Percentiles rank a stretch among this genome's conserved stretches.
These are phyloP conservation scores for Machimus rusticus DNA, from an alignment of 2,888 invertebrate genomes.

Conservation along the genomic window DNA sequence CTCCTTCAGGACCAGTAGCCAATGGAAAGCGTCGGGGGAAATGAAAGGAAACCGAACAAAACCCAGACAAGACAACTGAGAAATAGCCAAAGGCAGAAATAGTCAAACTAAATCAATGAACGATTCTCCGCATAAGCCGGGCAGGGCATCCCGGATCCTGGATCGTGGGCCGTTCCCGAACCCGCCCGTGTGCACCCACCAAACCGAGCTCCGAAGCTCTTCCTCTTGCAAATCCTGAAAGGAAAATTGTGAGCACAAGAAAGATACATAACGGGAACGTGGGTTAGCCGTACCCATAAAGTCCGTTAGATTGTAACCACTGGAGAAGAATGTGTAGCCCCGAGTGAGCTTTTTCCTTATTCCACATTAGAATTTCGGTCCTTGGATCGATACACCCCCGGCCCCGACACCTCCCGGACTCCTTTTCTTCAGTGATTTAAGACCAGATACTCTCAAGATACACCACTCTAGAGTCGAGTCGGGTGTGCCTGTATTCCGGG, in stretches of 20 bases:
- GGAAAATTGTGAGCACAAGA: slow-evolving; percentile 27
- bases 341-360: slow-evolving; percentile 40
- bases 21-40: slow-evolving; percentile 17
- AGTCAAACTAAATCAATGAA: slow-evolving; percentile 41
- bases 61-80: slow-evolving; percentile 35
- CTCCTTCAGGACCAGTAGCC: slow-evolving; percentile 2
- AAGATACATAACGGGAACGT: slow-evolving; percentile 31
- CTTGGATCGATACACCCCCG: slow-evolving; percentile 29
- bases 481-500: slow-evolving; percentile 14
- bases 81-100: slow-evolving; percentile 37
- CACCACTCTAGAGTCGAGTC: neutral
- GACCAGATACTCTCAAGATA: slow-evolving; percentile 34
- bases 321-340: slow-evolving; percentile 37
- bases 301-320: slow-evolving; percentile 39
- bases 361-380: slow-evolving; percentile 39
- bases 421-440: slow-evolving; percentile 41
- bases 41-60: slow-evolving; percentile 22
- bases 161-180: neutral
- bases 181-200: neutral
- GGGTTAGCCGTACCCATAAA: slow-evolving; percentile 33
- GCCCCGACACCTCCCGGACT: neutral
- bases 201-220: neutral
- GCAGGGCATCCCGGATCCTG: neutral
- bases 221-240: slow-evolving; percentile 18
- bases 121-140: slow-evolving; percentile 21